Base-by-base conservation (phyloP, 2,797 vertebrate species). In the Atherinosoma microstoma region DNA sequence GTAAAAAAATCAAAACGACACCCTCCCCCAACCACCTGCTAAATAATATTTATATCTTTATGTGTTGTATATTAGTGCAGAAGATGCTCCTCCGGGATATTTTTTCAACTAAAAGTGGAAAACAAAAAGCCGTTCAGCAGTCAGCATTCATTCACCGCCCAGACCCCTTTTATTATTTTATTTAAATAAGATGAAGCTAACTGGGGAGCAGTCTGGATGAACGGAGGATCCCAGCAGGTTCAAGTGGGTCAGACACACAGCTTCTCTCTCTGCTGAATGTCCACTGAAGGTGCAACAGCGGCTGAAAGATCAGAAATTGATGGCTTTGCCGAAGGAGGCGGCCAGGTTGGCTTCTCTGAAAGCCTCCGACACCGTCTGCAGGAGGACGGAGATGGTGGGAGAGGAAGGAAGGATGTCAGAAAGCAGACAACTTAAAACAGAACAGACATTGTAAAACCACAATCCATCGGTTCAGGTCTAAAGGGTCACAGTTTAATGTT, bases 271-370 rank as follows among this genome's bases (percentile, higher is more conserved):
- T 75, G 49, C 24, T 85, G 24, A 10, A 87, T 74, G 72, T 92
- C 93, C 83, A 86, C 29, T 73, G 73, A 67, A 65, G 64, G 69
- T 80, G 80, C 49, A 24, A 51, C 75, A 58, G 83, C 59, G 53
- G 78, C 78, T 9, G 72, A 40, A 1, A 32, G 85, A 94, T 92
- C 89, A 99, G 90, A 99, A 99, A 94, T 99, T 99, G 92, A 99
- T 99, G 65, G 98, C 95, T 96, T 98, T 99, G 80, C 98, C 98
- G 67, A 98, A 99, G 36, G 97, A 97, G 4, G 98, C 98, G 35
- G 98, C 97, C 68, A 99, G 87, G 86, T 99, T 99, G 70, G 98
- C 98, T 97, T 99, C 98, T 93, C 98, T 95, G 94, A 99, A 99
- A 82, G 98, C 98, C 95, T 99, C 98, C 8, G 98, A 99, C 87